phyloP scores from a whole-genome alignment of 2,113 vertebrate genomes.

The Hippoglossus stenolepis region DNA sequence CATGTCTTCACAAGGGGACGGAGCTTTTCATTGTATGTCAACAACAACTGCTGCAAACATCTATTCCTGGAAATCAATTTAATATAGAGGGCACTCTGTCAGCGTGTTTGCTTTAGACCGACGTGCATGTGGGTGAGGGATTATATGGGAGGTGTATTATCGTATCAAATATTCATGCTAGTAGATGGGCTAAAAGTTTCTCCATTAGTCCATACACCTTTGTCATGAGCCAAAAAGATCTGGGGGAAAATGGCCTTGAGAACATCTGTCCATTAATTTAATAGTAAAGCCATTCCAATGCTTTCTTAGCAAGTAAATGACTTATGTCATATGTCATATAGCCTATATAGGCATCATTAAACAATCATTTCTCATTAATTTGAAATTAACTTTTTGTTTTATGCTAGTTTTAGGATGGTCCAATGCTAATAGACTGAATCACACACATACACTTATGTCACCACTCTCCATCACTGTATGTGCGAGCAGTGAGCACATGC shows the following conservation, averaged over 20 bases:
- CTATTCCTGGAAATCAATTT: conserved; percentile 44
- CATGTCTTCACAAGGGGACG: not conserved
- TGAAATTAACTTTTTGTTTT: not conserved
- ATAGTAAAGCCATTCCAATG: no score
- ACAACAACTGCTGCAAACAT: not conserved
- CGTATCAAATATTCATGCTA: conserved; percentile 54
- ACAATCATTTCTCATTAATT: not conserved
- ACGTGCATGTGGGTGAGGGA: conserved; percentile 15
- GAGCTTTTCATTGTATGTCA: not conserved
- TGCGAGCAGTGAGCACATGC: no score
- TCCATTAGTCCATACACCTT: conserved; percentile 13
- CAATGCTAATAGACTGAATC: not conserved
- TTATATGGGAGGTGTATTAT: conserved; percentile 44
- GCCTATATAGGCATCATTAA: not conserved
- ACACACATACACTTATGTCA: not conserved
- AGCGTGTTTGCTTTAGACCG: conserved; percentile 31
- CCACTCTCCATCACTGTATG: no score
- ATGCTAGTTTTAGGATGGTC: not conserved
- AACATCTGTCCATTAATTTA: not conserved
- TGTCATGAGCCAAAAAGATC: conserved; percentile 16
- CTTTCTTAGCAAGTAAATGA: no score
- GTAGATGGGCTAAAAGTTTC: conserved; percentile 17
- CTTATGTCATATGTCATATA: no score
- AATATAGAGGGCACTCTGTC: conserved; percentile 16
- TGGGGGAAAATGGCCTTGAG: not conserved